phyloP scores from a whole-genome alignment of 2,113 vertebrate species.

The Crotalus helleri region DNA sequence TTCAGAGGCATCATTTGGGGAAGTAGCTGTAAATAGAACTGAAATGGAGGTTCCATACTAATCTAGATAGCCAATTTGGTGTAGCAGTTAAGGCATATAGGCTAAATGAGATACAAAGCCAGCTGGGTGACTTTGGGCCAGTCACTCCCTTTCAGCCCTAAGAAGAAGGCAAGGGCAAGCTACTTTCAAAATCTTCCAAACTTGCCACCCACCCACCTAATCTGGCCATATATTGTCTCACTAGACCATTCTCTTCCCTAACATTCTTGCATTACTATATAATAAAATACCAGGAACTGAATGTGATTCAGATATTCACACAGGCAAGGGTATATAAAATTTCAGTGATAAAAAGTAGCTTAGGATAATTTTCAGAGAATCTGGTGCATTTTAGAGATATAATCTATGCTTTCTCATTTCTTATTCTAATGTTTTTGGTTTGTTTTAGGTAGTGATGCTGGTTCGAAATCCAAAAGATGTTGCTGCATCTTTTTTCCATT shows the following conservation, averaged over 20 bases:
- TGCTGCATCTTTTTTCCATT: slow-evolving; percentile 59
- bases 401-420: background rate
- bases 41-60: background rate
- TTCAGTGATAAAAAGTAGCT: background rate
- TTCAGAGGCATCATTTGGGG: background rate
- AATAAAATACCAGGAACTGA: background rate
- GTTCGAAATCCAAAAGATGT: slow-evolving; percentile 62
- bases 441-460: slow-evolving; percentile 51
- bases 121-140: background rate
- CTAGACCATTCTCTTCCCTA: background rate
- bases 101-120: background rate
- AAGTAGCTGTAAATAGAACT: background rate
- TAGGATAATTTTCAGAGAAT: background rate
- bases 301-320: background rate
- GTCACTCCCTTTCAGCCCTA: background rate
- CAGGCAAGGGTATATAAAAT: background rate
- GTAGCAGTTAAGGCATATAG: background rate
- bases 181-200: background rate
- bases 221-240: background rate
- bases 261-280: background rate
- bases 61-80: background rate
- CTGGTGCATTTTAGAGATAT: background rate
- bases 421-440: background rate
- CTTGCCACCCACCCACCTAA: background rate
- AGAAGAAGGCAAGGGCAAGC: background rate